A percentile compares a stretch with the other conserved stretches of the same genome.
phyloP scores from a whole-genome alignment of 2,888 invertebrate species.

The Hybos culiciformis region DNA sequence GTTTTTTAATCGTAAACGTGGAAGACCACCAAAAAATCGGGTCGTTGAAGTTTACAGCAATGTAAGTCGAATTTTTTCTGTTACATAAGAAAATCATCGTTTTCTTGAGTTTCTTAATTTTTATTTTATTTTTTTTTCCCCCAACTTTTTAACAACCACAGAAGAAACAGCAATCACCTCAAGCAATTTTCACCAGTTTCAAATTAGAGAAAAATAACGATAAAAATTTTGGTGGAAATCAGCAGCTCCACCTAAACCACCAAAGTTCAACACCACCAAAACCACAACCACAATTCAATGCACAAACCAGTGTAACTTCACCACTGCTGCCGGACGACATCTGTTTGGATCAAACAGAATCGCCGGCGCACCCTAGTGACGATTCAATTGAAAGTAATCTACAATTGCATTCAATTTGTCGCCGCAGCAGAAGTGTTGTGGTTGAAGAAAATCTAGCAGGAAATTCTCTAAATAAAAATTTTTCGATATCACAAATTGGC shows the following conservation, averaged over 20 bases:
- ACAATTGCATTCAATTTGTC: too few relatives aligned
- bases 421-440: slow-evolving; percentile 16
- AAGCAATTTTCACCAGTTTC: slow-evolving; percentile 87
- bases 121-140: slow-evolving; percentile 28
- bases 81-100: background rate
- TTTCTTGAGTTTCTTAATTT: slow-evolving; percentile 9
- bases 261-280: slow-evolving; percentile 15
- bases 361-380: too few relatives aligned
- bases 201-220: slow-evolving; percentile 60
- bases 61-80: slow-evolving; percentile 39
- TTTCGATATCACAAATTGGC: slow-evolving; percentile 46
- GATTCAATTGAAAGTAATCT: too few relatives aligned
- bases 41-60: slow-evolving; percentile 88
- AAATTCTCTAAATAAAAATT: slow-evolving; percentile 43
- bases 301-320: background rate
- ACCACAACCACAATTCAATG: background rate
- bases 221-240: background rate
- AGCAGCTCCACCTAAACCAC: slow-evolving; percentile 9
- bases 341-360: too few relatives aligned
- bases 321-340: too few relatives aligned
- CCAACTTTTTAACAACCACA: slow-evolving; percentile 29
- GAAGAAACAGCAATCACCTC: slow-evolving; percentile 55
- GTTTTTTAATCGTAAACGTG: slow-evolving; percentile 83
- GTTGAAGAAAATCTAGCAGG: background rate
- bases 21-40: slow-evolving; percentile 92